Evolutionary conservation across 1,140 invertebrate species (phyloP), one percentile per base, ranked within the genome.

Genomic region (Polypedilum pembai): DNA sequence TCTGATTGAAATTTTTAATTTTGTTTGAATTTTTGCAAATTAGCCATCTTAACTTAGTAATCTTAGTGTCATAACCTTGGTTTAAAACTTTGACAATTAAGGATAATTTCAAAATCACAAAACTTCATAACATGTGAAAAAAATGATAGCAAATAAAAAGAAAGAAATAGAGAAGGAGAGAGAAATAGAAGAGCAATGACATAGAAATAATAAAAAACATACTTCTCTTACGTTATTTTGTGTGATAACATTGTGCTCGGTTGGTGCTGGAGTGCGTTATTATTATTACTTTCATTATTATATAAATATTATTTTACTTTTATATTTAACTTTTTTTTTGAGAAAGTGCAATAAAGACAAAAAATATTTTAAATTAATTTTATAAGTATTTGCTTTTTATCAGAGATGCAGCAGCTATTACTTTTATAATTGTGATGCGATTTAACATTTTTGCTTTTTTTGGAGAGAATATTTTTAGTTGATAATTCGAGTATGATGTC

Each of bases 161-260:
- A 33, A 33, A 33, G 5, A 33, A 33, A 56, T 56, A 56, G 8
- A 56, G 12, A 69, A 17, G 8, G 65, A 69, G 65, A 20, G 65
- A 8, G 7, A 69, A n/a, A 69, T 20, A 69, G 12, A 8, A 20
- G 18, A 18, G 17, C 8, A 69, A n/a, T 69, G 18, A 20, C 20
- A 20, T 69, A 69, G 18, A 69, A 20, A 69, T 21, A 69, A 21
- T 69, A 20, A 69, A 20, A 20, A 69, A 69, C 65, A 69, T 69
- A 69, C 65, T 69, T 69, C 65, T 69, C 65, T 69, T 69, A 69
- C 65, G 20, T 69, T 69, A 69, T 69, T 21, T 69, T 69, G 45
- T 69, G 65, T 69, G 65, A 56, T 56, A 69, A 69, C 45, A 69
- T 21, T 69, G 65, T 69, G 65, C 65, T 69, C 65, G 65, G 65